Percentiles rank a stretch among this genome's conserved stretches.
phyloP scores from a whole-genome alignment of 2,888 invertebrate species.

The Parnassius smintheus region DNA sequence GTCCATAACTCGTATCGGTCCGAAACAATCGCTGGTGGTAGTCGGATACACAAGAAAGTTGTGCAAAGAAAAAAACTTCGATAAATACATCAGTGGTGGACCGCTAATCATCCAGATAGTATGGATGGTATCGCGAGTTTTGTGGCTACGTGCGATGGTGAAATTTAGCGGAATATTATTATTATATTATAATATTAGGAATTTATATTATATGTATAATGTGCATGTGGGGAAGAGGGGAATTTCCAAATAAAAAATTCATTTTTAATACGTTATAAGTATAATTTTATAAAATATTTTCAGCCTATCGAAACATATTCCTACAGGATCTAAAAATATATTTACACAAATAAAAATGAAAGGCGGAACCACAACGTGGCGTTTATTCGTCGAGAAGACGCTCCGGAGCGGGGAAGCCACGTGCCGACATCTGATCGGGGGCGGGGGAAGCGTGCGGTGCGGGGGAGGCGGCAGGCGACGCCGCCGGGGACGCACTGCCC shows the following conservation, averaged over 20 bases:
- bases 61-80: too few relatives aligned
- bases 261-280: slow-evolving; percentile 46
- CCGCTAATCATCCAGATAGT: too few relatives aligned
- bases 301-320: slow-evolving; percentile 76
- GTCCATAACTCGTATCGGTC: too few relatives aligned
- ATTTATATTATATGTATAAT: too few relatives aligned
- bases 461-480: slow-evolving; percentile 66
- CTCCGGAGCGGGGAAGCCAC: slow-evolving; percentile 47
- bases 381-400: slow-evolving; percentile 56
- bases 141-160: too few relatives aligned
- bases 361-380: slow-evolving; percentile 52
- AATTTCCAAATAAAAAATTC: slow-evolving; percentile 16
- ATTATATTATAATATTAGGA: too few relatives aligned
- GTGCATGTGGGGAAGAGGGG: neutral
- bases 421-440: slow-evolving; percentile 49
- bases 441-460: slow-evolving; percentile 55
- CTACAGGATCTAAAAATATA: slow-evolving; percentile 68
- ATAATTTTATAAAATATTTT: slow-evolving; percentile 80
- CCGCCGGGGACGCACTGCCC: slow-evolving; percentile 65
- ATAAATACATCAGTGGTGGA: too few relatives aligned
- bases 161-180: too few relatives aligned
- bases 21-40: too few relatives aligned
- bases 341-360: slow-evolving; percentile 63
- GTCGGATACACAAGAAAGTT: too few relatives aligned
- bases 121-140: too few relatives aligned